Evolutionary conservation across 2,888 invertebrate genomes (phyloP).

Genomic region (Orthonychiurus folsomi): DNA sequence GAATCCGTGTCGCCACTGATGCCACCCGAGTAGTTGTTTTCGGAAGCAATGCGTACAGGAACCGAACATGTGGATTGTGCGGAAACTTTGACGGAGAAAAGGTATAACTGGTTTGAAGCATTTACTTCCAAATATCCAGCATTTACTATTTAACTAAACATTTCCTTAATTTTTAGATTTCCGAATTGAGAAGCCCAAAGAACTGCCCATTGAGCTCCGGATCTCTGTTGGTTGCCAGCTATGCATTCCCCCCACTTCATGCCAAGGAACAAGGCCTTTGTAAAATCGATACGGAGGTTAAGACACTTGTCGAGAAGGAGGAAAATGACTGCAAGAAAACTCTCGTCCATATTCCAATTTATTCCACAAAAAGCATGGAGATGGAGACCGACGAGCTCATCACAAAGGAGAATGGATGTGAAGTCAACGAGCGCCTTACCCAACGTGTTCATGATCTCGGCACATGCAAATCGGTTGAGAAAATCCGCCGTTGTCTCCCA

Average conservation of each 20-base stretch:
- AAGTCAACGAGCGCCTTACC: not conserved
- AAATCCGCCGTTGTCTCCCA: not conserved
- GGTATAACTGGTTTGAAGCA: no score
- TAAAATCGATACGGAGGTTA: not conserved
- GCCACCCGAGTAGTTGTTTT: conserved; percentile 33
- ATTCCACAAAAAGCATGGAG: not conserved
- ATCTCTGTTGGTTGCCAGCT: conserved; percentile 35
- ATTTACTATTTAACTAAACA: not conserved
- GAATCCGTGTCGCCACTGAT: conserved; percentile 34
- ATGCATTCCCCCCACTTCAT: conserved; percentile 13
- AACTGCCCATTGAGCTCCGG: conserved; percentile 35
- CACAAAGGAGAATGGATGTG: no score
- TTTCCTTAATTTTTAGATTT: conserved; percentile 1
- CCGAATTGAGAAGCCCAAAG: conserved; percentile 34
- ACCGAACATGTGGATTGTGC: conserved; percentile 39
- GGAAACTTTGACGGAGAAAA: conserved; percentile 19
- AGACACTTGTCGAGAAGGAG: conserved; percentile 8
- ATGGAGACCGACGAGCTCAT: conserved; percentile 4
- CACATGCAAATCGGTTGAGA: not conserved
- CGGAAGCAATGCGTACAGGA: conserved; percentile 26
- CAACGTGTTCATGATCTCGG: not conserved
- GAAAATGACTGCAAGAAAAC: not conserved
- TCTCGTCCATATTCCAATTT: conserved; percentile 1
- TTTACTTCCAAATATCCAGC: not conserved
- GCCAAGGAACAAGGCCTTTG: conserved; percentile 10